Evolutionary conservation across 2,888 invertebrate genomes (phyloP), one percentile per base, ranked within the genome.

Genomic region (Synergus laeviventris): DNA sequence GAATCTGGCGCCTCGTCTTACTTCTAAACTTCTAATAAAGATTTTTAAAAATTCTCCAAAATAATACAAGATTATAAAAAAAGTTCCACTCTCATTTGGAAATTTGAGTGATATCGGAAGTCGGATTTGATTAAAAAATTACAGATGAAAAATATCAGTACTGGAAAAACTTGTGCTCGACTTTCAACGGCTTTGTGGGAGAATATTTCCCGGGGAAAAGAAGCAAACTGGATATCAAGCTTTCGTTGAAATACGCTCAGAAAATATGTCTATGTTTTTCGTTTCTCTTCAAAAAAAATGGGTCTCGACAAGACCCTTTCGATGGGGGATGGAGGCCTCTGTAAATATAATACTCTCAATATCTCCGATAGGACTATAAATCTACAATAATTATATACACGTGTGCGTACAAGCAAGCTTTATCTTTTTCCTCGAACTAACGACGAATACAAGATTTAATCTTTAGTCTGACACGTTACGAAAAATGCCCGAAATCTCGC

Each of bases 331-430:
- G 45, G 42, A 24, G 42, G 45, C n/a, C 21, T 45, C 14, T 54
- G 45, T 14, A 70, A 70, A 49, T 70, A 21, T 70, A 70, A 70
- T 24, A 70, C 70, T 70, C 31, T 31, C 24, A 42, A 66, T 66
- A 49, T 70, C 49, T 70, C 16, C 31, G 31, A 70, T 31, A 31
- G 70, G 31, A 49, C 70, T 70, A 70, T 70, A 70, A 70, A 70
- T 70, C 42, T 70, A 70, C 12, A 70, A 70, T 70, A 70, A 70
- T 49, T 49, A 70, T 70, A 70, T 70, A 70, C 70, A 70, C 70
- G 70, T 54, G 70, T 70, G 49, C 70, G 70, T 49, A 70, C 31
- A 49, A 45, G 70, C 31, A 70, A 49, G 31, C 42, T 49, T 70
- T 42, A 62, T 39, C 38, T 62, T 39, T 39, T 21, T 64, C 42